Evolutionary conservation across 2,888 invertebrate species (phyloP).

Genomic region (Aleiodes testaceus): DNA sequence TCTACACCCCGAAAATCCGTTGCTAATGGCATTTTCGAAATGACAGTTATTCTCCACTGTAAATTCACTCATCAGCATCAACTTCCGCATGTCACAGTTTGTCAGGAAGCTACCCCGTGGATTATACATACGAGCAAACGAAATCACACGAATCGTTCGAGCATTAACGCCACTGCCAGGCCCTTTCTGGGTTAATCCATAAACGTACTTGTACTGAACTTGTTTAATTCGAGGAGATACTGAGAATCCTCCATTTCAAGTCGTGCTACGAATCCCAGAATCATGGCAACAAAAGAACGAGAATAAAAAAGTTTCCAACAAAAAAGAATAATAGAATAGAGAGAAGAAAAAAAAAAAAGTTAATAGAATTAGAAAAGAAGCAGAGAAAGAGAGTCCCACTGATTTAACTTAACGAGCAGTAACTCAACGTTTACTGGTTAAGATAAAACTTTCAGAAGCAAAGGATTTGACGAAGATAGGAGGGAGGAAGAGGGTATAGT

Average conservation of each 20-base stretch:
- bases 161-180: neutral
- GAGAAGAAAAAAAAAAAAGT: slow-evolving; percentile 11
- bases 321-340: slow-evolving; percentile 6
- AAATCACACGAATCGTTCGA: slow-evolving; percentile 35
- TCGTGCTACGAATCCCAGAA: slow-evolving; percentile 28
- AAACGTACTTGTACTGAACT: slow-evolving; percentile 36
- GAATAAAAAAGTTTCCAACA: neutral
- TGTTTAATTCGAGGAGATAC: slow-evolving; percentile 32
- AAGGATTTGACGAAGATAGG: slow-evolving; percentile 12
- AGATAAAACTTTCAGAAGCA: slow-evolving; percentile 17
- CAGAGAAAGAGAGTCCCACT: neutral
- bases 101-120: slow-evolving; percentile 13
- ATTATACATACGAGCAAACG: slow-evolving; percentile 12
- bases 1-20: too few relatives aligned
- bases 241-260: slow-evolving; percentile 5
- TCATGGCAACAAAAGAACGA: slow-evolving; percentile 1
- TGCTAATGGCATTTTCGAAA: too few relatives aligned
- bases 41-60: too few relatives aligned
- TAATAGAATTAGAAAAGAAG: slow-evolving; percentile 16
- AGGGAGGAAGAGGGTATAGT: neutral
- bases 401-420: slow-evolving; percentile 18
- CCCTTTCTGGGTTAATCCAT: slow-evolving; percentile 28
- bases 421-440: slow-evolving; percentile 13
- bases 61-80: neutral
- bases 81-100: neutral